Evolutionary conservation across 2,113 vertebrate genomes (phyloP).

Genomic region (Tragelaphus buxtoni): DNA sequence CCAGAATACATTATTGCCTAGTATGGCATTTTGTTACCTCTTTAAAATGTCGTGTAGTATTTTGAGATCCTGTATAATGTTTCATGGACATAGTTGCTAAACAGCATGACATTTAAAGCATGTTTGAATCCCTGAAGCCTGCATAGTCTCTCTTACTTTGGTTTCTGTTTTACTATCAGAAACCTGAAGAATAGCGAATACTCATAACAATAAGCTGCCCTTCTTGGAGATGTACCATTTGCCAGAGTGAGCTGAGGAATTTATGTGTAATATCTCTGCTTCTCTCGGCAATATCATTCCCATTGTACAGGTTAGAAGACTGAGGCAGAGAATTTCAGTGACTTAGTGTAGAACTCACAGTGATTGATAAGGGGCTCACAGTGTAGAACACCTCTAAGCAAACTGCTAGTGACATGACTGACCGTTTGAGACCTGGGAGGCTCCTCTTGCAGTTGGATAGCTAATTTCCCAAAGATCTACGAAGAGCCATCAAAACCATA

Average conservation of each 20-base stretch:
- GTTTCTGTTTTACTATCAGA: not conserved
- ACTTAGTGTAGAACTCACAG: not conserved
- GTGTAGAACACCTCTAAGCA: not conserved
- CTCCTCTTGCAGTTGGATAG: not conserved
- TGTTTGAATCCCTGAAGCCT: not conserved
- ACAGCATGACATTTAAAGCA: not conserved
- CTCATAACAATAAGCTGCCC: not conserved
- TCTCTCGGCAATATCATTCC: not conserved
- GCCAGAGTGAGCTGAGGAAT: not conserved
- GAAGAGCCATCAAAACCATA: not conserved
- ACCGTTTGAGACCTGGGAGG: not conserved
- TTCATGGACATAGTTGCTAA: not conserved
- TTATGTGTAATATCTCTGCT: not conserved
- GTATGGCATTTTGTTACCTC: not conserved
- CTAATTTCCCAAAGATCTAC: not conserved
- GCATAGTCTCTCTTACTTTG: not conserved
- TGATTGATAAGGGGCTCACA: not conserved
- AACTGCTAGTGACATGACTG: not conserved
- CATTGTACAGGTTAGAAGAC: not conserved
- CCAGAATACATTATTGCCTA: not conserved
- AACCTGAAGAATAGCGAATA: not conserved
- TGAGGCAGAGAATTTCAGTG: not conserved
- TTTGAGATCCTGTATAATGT: not conserved
- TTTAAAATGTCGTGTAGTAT: not conserved
- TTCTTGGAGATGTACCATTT: not conserved